Evolutionary conservation across 2,888 invertebrate species (phyloP).

Genomic region (Pammene fasciana): DNA sequence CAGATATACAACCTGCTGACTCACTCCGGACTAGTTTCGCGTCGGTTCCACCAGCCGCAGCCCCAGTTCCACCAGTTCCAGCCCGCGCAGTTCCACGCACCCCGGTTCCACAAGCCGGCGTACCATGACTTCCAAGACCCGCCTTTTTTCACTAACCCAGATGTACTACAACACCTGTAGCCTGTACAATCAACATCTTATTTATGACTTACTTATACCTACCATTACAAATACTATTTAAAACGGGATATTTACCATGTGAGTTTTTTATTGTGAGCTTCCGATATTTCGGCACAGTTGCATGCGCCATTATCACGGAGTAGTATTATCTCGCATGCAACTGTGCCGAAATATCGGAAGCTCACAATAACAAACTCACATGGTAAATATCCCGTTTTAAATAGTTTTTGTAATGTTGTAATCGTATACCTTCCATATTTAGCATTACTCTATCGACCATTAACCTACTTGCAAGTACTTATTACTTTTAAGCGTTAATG

Average conservation of each 20-base stretch:
- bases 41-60: conserved; percentile 48
- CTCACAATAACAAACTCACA: no score
- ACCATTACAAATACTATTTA: no score
- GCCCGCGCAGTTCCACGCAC: conserved; percentile 16
- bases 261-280: no score
- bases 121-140: conserved; percentile 32
- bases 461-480: conserved; percentile 19
- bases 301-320: no score
- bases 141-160: conserved; percentile 35
- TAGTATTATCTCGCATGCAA: no score
- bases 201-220: conserved; percentile 1
- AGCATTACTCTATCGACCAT: conserved; percentile 24
- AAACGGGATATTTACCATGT: no score
- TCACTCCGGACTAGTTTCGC: conserved; percentile 85
- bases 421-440: no score
- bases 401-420: no score
- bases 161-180: conserved; percentile 35
- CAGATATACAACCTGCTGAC: conserved; percentile 86
- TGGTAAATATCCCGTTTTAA: no score
- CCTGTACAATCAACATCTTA: conserved; percentile 10
- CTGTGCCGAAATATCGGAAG: no score
- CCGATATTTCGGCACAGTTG: no score
- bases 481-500: conserved; percentile 19
- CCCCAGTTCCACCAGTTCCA: conserved; percentile 29
- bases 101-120: background rate